Conservation (phyloP, 2,888 invertebrate genomes). For the Andrena camellia region DNA sequence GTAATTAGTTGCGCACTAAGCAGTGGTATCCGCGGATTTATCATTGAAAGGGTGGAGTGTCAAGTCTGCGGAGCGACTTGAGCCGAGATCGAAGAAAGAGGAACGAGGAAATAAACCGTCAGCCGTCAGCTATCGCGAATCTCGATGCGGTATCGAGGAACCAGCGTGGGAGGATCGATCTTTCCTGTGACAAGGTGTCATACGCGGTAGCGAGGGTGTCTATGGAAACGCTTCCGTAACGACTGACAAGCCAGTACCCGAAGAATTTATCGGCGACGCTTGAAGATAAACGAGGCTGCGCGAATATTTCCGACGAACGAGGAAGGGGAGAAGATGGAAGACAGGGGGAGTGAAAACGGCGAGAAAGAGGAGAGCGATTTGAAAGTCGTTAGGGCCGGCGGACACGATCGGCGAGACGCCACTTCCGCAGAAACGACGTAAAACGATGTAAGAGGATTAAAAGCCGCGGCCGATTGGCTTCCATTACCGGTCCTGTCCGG, state of each 20-base stretch:
- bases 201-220: background rate
- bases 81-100: background rate
- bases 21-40: background rate
- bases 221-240: constrained; percentile 10
- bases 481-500: constrained; percentile 70
- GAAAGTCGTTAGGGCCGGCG: constrained; percentile 43
- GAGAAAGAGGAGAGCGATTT: constrained; percentile 4
- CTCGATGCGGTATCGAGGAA: background rate
- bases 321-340: constrained; percentile 9
- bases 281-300: constrained; percentile 21
- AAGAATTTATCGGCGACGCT: constrained; percentile 40
- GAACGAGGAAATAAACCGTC: background rate
- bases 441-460: constrained; percentile 75
- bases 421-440: constrained; percentile 69
- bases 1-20: constrained; percentile 48
- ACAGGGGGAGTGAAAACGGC: constrained; percentile 5
- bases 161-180: constrained; percentile 2
- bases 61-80: background rate
- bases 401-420: constrained; percentile 46
- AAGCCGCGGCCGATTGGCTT: constrained; percentile 71
- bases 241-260: background rate
- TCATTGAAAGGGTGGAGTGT: background rate
- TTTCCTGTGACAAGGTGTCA: background rate
- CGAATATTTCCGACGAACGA: constrained; percentile 23
- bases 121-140: background rate